Evolutionary conservation across 2,797 vertebrate genomes (phyloP), one percentile per base, ranked within the genome.

Genomic region (Anguilla marmorata): DNA sequence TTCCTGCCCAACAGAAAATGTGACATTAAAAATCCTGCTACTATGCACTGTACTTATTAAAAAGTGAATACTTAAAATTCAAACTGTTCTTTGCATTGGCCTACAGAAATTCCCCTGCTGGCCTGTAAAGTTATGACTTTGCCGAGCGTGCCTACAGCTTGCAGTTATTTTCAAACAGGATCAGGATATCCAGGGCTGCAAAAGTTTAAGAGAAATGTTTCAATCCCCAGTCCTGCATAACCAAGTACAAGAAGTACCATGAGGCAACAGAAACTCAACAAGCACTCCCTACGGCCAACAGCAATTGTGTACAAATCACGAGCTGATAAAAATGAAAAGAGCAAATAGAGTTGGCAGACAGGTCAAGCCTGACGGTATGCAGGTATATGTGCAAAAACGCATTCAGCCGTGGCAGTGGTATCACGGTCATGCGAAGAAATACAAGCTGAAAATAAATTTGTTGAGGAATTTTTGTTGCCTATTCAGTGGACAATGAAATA

Each of bases 31-130:
- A 56, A 30, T 24, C 37, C 45, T 24, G 45, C 21, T 82, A 19
- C 5, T n/a, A n/a, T 27, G 24, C 79, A 82, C 21, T 74, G 33
- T 6, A 74, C 24, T 11, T 74, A 45, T 45, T 45, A 19, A 48
- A 1, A 82, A 48, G 9, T 8, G 7, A 30, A 24, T 45, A 45
- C 19, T 19, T 50, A 8, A 0, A 12, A 48, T 48, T 45, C 19
- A 82, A 3, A 12, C 69, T 58, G 37, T 91, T 74, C 90, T 92
- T 90, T 92, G 83, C 76, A 74, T 92, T 94, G 92, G 92, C 91
- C 90, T 92, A 93, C 92, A 92, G 94, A 93, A 50, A 50, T 82
- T 48, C 7, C 24, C 45, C 41, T n/a, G 45, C 45, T 50, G 24
- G 45, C 7, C 79, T n/a, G 8, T 45, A 48, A 82, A n/a, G 19